Conservation (phyloP, 2,888 invertebrate species). For the Nasonia oneida region DNA sequence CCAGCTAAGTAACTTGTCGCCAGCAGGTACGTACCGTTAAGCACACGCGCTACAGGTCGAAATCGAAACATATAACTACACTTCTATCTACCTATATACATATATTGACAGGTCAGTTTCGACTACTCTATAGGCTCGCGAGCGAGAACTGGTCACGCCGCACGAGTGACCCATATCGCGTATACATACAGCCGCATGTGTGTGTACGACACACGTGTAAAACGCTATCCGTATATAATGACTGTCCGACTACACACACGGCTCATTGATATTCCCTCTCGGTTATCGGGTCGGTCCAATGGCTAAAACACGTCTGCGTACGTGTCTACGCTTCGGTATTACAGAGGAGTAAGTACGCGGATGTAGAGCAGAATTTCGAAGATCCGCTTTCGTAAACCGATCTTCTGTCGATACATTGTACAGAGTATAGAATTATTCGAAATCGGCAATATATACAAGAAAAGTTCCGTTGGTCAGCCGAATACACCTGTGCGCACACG, state of each 20-base stretch:
- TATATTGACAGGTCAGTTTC: background rate
- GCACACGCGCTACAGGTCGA: background rate
- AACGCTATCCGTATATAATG: background rate
- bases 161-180: background rate
- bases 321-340: too few relatives aligned
- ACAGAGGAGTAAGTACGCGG: background rate
- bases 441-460: too few relatives aligned
- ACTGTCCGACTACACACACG: background rate
- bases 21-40: background rate
- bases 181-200: background rate
- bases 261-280: background rate
- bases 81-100: background rate
- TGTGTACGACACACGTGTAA: background rate
- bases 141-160: background rate
- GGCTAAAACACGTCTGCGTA: background rate
- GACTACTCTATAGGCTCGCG: background rate
- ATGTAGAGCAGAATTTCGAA: slow-evolving; percentile 8
- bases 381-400: background rate
- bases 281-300: background rate
- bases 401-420: too few relatives aligned
- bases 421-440: too few relatives aligned
- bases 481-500: background rate
- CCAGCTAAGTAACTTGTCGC: too few relatives aligned
- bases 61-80: too few relatives aligned
- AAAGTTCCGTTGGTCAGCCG: background rate